Evolutionary conservation across 2,888 invertebrate species (phyloP).

Genomic region (Acleris laterana): DNA sequence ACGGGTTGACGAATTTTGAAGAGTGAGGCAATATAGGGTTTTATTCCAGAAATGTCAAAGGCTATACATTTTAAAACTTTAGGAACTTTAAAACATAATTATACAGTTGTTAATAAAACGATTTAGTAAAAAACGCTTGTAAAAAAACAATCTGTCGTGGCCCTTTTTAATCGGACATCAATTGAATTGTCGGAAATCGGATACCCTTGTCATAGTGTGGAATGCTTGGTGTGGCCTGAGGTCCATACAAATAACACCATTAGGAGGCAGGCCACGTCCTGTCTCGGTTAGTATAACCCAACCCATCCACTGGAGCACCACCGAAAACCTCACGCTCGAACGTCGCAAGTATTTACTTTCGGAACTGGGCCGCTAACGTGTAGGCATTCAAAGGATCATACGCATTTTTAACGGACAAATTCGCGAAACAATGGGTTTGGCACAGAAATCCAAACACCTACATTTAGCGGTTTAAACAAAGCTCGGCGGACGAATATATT

Average conservation of each 20-base stretch:
- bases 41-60: too few relatives aligned
- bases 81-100: too few relatives aligned
- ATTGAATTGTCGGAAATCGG: slow-evolving; percentile 16
- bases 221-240: slow-evolving; percentile 21
- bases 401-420: slow-evolving; percentile 58
- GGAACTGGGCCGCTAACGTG: slow-evolving; percentile 73
- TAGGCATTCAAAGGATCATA: slow-evolving; percentile 60
- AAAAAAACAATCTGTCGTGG: slow-evolving; percentile 6
- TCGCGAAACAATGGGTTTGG: slow-evolving; percentile 64
- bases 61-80: too few relatives aligned
- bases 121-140: neutral
- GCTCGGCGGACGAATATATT: slow-evolving; percentile 20
- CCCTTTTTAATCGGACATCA: slow-evolving; percentile 9
- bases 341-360: slow-evolving; percentile 74
- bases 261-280: slow-evolving; percentile 19
- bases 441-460: slow-evolving; percentile 61
- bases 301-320: neutral
- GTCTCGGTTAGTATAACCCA: slow-evolving; percentile 2
- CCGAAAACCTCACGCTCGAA: slow-evolving; percentile 63
- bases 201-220: slow-evolving; percentile 11
- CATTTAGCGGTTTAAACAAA: slow-evolving; percentile 21
- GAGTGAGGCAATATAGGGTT: too few relatives aligned
- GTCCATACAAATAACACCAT: slow-evolving; percentile 24
- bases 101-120: neutral
- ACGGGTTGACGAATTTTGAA: too few relatives aligned